Evolutionary conservation across 1,140 invertebrate species (phyloP).

Genomic region (Lasioglossum albipes): DNA sequence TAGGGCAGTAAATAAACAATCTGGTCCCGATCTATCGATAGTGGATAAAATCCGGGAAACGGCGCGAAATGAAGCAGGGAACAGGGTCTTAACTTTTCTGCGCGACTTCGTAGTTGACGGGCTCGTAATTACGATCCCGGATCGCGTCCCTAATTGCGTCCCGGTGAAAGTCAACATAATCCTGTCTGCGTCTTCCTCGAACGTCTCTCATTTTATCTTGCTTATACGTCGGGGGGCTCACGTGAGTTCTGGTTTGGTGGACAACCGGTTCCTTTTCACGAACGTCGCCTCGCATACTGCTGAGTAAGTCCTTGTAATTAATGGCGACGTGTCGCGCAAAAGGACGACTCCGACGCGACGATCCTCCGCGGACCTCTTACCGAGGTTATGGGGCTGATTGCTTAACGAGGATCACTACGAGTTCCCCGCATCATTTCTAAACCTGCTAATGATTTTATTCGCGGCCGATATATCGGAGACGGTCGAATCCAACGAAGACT

Average conservation of each 20-base stretch:
- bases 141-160: conserved; percentile 42
- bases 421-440: background rate
- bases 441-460: background rate
- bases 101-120: conserved; percentile 32
- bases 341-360: background rate
- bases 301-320: conserved; percentile 44
- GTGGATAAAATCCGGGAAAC: background rate
- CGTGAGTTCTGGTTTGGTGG: conserved; percentile 37
- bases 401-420: conserved; percentile 13
- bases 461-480: background rate
- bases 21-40: too few species aligned
- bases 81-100: background rate
- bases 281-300: conserved; percentile 9
- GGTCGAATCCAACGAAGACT: background rate
- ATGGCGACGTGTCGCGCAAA: conserved; percentile 14
- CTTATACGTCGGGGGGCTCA: too few species aligned
- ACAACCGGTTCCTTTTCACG: conserved; percentile 40
- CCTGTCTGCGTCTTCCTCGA: too few species aligned
- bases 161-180: conserved; percentile 44
- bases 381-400: background rate
- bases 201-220: background rate
- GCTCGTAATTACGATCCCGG: conserved; percentile 33
- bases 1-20: too few species aligned
- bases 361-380: background rate
- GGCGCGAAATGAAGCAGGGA: background rate